Evolutionary conservation across 2,797 vertebrate genomes (phyloP).

Genomic region (Cynodonichthys magdalenae): DNA sequence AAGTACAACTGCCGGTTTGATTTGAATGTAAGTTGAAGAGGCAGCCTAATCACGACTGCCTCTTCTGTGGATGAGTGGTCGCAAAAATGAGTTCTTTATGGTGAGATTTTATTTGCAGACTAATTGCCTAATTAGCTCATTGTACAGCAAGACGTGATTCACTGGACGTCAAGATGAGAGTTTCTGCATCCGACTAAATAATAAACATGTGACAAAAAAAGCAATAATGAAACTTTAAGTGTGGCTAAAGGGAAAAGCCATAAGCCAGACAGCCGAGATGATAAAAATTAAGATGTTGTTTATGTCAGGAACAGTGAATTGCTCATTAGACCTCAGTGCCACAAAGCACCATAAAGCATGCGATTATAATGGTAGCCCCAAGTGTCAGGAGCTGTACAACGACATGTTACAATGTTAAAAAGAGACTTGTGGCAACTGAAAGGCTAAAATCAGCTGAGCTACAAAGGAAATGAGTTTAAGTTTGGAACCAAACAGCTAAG

Average conservation of each 20-base stretch:
- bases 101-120: slow-evolving; percentile 39
- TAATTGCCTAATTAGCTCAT: slow-evolving; percentile 58
- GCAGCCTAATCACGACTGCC: slow-evolving; percentile 41
- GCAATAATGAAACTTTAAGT: slow-evolving; percentile 26
- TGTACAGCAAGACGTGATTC: slow-evolving; percentile 34
- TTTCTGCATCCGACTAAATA: slow-evolving; percentile 25
- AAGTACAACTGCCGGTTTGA: slow-evolving; percentile 40
- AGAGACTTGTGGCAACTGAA: slow-evolving; percentile 54
- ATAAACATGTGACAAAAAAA: slow-evolving; percentile 25
- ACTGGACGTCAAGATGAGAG: slow-evolving; percentile 25
- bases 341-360: slow-evolving; percentile 51
- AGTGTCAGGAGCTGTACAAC: slow-evolving; percentile 51
- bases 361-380: slow-evolving; percentile 56
- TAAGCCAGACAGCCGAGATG: slow-evolving; percentile 8
- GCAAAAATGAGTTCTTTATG: slow-evolving; percentile 48
- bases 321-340: slow-evolving; percentile 59
- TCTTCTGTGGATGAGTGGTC: slow-evolving; percentile 36
- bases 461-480: slow-evolving; percentile 50
- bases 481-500: slow-evolving; percentile 33
- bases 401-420: slow-evolving; percentile 52
- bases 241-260: slow-evolving; percentile 26
- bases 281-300: slow-evolving; percentile 25
- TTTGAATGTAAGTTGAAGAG: slow-evolving; percentile 40
- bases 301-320: slow-evolving; percentile 46
- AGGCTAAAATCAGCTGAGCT: slow-evolving; percentile 36